phyloP scores from a whole-genome alignment of 2,113 vertebrate genomes.

The Raphicerus campestris region DNA sequence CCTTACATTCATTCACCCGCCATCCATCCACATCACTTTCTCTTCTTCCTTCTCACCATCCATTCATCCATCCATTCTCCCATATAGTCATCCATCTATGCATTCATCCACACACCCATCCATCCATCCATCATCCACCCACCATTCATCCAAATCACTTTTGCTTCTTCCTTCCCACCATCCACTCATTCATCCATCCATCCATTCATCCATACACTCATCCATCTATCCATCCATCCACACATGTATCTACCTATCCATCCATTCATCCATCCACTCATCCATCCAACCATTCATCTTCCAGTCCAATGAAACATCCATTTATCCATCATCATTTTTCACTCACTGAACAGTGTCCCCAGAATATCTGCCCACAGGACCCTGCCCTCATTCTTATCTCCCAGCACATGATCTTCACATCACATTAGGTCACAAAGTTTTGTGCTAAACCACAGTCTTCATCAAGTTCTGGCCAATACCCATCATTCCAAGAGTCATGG shows the following conservation, averaged over 20 bases:
- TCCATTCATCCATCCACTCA: not conserved
- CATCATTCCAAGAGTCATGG: not conserved
- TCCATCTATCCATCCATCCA: too few relatives aligned
- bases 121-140: not conserved
- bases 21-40: not conserved
- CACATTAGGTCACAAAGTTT: not conserved
- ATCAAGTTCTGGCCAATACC: too few relatives aligned
- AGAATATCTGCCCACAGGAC: not conserved
- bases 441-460: not conserved
- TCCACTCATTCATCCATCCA: not conserved
- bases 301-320: not conserved
- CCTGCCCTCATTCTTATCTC: not conserved
- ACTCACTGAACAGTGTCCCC: not conserved
- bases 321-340: not conserved
- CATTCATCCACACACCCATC: not conserved
- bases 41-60: not conserved
- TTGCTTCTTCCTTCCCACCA: too few relatives aligned
- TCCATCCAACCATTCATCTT: not conserved
- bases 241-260: not conserved
- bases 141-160: not conserved
- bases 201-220: too few relatives aligned
- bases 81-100: not conserved
- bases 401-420: not conserved
- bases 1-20: fast-evolving
- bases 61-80: not conserved